These are phyloP conservation scores for Allacma fusca DNA, from an alignment of 2,888 invertebrate species.

Conservation along the genomic window DNA sequence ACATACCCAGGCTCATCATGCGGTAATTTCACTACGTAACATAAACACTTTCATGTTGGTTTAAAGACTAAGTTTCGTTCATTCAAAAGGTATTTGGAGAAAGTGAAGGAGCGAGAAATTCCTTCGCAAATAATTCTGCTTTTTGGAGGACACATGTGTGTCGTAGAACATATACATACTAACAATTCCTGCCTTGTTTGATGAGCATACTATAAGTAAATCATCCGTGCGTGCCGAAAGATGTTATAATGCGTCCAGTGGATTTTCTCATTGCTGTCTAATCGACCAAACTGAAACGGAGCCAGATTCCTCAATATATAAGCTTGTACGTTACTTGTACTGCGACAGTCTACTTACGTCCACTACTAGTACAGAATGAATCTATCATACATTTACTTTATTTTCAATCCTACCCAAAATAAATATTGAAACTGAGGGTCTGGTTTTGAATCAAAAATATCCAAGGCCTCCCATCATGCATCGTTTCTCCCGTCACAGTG, in stretches of 20 bases:
- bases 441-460: no score
- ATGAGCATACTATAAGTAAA: no score
- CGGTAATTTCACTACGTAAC: no score
- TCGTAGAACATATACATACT: no score
- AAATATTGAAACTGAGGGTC: neutral
- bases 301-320: neutral
- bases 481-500: slow-evolving; percentile 54
- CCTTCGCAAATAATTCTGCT: no score
- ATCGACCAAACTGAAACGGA: slow-evolving; percentile 18
- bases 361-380: neutral
- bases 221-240: neutral
- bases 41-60: no score
- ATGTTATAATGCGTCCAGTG: slow-evolving; percentile 7
- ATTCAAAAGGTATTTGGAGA: no score
- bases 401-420: neutral
- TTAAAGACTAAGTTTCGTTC: no score
- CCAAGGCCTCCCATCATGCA: slow-evolving; percentile 45
- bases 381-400: neutral
- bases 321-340: neutral
- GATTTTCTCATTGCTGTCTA: neutral
- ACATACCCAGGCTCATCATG: no score
- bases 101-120: no score
- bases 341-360: neutral
- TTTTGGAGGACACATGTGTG: no score
- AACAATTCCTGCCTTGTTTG: no score